phyloP scores from a whole-genome alignment of 2,797 vertebrate genomes.

The Bufotes viridis region DNA sequence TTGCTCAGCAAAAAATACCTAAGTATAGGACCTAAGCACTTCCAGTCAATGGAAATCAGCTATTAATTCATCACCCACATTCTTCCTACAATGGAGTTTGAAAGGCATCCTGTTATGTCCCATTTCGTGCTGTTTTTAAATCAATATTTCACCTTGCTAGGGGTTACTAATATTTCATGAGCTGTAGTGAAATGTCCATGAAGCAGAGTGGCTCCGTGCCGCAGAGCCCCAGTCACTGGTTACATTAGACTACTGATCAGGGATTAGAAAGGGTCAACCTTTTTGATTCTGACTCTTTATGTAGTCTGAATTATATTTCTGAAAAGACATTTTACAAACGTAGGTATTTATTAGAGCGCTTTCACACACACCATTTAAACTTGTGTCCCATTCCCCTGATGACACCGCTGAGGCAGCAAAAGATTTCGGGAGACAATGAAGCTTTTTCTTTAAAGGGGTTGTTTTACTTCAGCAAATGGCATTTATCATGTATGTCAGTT shows the following conservation, averaged over 20 bases:
- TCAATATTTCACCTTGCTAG: conserved; percentile 19
- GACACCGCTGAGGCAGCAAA: too few species aligned
- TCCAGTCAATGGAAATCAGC: conserved; percentile 14
- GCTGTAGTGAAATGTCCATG: not conserved
- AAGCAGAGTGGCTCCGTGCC: not conserved
- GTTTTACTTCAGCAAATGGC: too few species aligned
- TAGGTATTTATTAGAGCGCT: too few species aligned
- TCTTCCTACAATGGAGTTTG: not conserved
- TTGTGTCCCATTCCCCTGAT: too few species aligned
- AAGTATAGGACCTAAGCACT: not conserved
- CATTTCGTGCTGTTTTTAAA: conserved; percentile 1
- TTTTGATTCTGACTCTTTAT: too few species aligned
- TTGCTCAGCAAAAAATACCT: not conserved
- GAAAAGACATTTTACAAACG: too few species aligned
- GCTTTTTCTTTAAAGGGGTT: too few species aligned
- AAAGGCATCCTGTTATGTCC: not conserved
- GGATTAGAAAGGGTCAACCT: too few species aligned
- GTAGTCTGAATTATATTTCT: too few species aligned
- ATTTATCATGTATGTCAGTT: too few species aligned
- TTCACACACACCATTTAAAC: too few species aligned
- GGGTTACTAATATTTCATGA: not conserved
- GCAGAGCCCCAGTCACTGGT: not conserved
- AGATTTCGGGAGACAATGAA: too few species aligned
- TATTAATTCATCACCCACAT: conserved; percentile 12
- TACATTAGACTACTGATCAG: not conserved